Conservation (phyloP, 2,888 invertebrate genomes). For the Leptarthrus brevirostris region DNA sequence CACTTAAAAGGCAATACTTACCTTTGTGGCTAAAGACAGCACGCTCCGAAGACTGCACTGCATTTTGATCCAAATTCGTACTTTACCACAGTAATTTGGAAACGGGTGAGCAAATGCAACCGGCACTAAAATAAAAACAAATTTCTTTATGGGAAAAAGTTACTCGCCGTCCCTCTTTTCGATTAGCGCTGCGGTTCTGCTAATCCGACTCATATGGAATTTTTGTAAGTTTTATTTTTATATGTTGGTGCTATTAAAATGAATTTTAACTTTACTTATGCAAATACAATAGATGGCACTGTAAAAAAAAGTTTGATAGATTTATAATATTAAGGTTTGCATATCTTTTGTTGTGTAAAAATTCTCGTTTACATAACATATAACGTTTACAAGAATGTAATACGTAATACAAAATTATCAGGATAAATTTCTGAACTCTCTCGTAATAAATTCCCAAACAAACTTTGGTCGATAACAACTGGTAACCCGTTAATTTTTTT, state of each 20-base stretch:
- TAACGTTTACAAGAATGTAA: too few relatives aligned
- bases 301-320: too few relatives aligned
- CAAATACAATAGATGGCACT: too few relatives aligned
- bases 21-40: slow-evolving; percentile 49
- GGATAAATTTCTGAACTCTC: not conserved
- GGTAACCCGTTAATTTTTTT: not conserved
- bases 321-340: too few relatives aligned
- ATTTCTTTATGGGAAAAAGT: not conserved
- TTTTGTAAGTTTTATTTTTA: too few relatives aligned
- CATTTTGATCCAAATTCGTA: slow-evolving; percentile 48
- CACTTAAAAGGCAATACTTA: slow-evolving; percentile 30
- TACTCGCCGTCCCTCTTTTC: not conserved
- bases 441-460: not conserved
- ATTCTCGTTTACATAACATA: too few relatives aligned
- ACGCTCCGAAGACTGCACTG: slow-evolving; percentile 51
- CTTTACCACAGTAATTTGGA: not conserved
- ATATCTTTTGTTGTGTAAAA: too few relatives aligned
- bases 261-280: too few relatives aligned
- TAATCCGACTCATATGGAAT: too few relatives aligned
- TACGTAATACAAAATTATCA: too few relatives aligned
- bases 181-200: too few relatives aligned
- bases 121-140: not conserved
- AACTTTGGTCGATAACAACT: not conserved
- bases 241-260: too few relatives aligned
- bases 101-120: not conserved